These are phyloP conservation scores for Ciconia nigra DNA, from an alignment of 2,797 vertebrate species.

Conservation along the genomic window DNA sequence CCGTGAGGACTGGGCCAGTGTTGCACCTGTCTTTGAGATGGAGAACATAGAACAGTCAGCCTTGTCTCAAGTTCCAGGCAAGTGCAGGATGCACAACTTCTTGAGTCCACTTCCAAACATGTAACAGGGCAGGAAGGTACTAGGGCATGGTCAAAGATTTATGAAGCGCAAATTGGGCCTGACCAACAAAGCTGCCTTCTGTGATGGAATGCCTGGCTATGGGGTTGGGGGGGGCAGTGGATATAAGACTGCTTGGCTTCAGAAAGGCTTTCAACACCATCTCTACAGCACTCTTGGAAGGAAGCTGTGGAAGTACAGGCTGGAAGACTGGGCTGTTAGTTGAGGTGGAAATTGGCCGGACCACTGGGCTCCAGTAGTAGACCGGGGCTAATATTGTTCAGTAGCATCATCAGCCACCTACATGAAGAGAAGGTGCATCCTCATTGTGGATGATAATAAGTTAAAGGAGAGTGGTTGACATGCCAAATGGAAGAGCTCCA, in stretches of 20 bases:
- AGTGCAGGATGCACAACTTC: background rate
- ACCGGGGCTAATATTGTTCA: background rate
- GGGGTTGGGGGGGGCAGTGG: background rate
- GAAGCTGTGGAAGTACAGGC: background rate
- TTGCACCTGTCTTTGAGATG: background rate
- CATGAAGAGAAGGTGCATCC: background rate
- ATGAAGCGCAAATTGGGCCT: background rate
- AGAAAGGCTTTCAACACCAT: background rate
- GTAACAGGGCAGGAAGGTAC: background rate
- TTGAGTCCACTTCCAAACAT: background rate
- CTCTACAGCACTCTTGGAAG: background rate
- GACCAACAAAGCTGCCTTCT: background rate
- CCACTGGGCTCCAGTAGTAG: background rate
- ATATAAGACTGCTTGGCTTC: background rate
- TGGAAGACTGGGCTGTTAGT: background rate
- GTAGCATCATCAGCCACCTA: background rate
- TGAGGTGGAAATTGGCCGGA: background rate
- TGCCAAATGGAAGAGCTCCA: background rate
- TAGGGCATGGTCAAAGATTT: background rate
- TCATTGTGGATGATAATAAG: background rate
- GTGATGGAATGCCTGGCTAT: background rate
- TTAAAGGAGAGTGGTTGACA: background rate
- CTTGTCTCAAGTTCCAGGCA: fast-evolving
- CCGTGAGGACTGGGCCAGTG: too few species aligned
- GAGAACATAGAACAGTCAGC: background rate